Percentiles rank a stretch among this genome's conserved stretches.
Conservation (phyloP, 2,888 invertebrate species). For the Leptothorax acervorum region DNA sequence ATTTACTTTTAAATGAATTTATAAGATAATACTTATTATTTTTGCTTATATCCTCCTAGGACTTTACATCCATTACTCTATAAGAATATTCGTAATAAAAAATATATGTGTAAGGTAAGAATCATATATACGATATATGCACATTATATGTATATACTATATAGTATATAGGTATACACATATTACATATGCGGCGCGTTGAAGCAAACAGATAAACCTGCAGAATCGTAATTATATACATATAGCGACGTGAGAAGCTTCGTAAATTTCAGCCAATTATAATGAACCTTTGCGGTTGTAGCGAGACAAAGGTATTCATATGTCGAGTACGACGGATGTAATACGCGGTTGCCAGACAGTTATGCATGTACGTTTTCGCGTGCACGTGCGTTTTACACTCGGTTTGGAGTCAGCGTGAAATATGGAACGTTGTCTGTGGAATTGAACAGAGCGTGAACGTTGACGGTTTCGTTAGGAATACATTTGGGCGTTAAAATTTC, state of each 20-base stretch:
- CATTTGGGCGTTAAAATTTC: background rate
- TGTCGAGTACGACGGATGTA: constrained; percentile 14
- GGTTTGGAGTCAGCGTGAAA: constrained; percentile 4
- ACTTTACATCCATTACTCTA: background rate
- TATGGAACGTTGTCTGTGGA: constrained; percentile 26
- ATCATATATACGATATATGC: background rate
- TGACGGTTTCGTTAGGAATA: background rate
- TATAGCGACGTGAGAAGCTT: background rate
- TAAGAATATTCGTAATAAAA: background rate
- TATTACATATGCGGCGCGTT: background rate
- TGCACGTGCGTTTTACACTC: constrained; percentile 26
- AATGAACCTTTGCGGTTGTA: constrained; percentile 33
- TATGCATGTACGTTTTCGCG: constrained; percentile 23
- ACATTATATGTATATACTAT: background rate
- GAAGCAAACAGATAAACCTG: background rate
- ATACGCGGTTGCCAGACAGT: constrained; percentile 18
- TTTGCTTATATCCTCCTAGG: background rate
- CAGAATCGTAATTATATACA: background rate
- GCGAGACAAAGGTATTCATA: constrained; percentile 39
- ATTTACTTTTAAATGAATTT: background rate
- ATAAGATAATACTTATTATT: background rate
- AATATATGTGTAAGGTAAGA: background rate
- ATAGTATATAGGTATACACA: too few species aligned
- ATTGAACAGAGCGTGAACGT: background rate
- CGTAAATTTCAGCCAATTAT: constrained; percentile 40